Base-by-base conservation (phyloP, 1,140 invertebrate species). In the Meloidogyne floridensis region DNA sequence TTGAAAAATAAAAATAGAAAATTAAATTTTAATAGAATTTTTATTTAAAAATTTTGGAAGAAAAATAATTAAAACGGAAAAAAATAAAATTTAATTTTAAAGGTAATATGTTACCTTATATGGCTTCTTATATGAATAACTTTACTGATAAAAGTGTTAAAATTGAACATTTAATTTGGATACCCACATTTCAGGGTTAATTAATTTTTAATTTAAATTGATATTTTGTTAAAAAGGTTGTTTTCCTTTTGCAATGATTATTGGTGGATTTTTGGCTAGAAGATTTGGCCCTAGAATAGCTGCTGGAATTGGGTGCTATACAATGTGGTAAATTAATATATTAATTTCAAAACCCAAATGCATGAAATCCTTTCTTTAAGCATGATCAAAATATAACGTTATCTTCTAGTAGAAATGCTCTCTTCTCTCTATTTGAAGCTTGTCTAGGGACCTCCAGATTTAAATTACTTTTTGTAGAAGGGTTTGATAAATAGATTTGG, bases 101-200 rank as follows among this genome's bases (percentile, higher is more conserved):
- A 88, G 87, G 88, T 4, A 89, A 89, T 70, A 90, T 90, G 87
- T 81, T 89, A 18, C 89, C 89, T 10, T 90, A 89, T 56, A 89
- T 89, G 87, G 87, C 87, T 9, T 89, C 87, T n/a, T 89, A 90
- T 54, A 89, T 89, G 87, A 84, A 87, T 13, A 89, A 90, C 80
- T 84, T 84, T 80, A 89, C 88, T 18, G 87, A 90, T 82, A 80
- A 80, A 8, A 76, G 51, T 32, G 76, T 89, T 18, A 80, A 80
- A 71, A 54, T 89, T 13, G 88, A 90, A 75, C 80, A 86, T 20
- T 77, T 89, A 15, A 84, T 90, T 73, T 89, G 88, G 88, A 85
- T 89, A 75, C 88, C 88, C 6, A 89, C 83, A 53, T 86, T 86
- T 80, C 85, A 86, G 82, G 83, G 84, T 81, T 75, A 32, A 11